phyloP scores from a whole-genome alignment of 2,113 vertebrate species.

The Pterocles burchelli region DNA sequence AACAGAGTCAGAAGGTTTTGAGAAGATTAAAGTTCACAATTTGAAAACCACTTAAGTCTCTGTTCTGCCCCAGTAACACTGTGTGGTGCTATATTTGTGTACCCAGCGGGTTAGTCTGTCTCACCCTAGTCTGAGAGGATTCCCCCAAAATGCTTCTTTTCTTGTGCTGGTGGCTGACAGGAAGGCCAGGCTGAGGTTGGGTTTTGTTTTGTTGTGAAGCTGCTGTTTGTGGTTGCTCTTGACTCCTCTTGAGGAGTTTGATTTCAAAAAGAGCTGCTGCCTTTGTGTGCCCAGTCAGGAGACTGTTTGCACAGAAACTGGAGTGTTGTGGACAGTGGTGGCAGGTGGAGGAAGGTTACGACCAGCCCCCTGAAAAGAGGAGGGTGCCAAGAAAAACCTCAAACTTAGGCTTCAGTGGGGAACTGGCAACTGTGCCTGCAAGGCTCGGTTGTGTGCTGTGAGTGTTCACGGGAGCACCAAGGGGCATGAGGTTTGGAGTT shows the following conservation, averaged over 20 bases:
- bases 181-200: neutral
- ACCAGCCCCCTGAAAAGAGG: accelerated
- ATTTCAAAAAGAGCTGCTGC: neutral
- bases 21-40: neutral
- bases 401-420: neutral
- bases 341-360: neutral
- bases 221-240: neutral
- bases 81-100: neutral
- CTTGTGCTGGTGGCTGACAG: neutral
- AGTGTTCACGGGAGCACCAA: neutral
- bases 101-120: neutral
- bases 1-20: neutral
- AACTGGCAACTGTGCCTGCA: neutral
- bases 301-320: neutral
- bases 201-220: neutral
- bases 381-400: neutral
- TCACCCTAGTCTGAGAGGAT: neutral
- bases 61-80: neutral
- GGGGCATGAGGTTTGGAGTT: neutral
- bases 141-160: neutral
- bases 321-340: neutral
- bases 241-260: neutral
- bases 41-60: neutral
- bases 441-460: neutral
- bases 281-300: neutral